Percentiles rank a stretch among this genome's conserved stretches.
These are phyloP conservation scores for Ichneumoninae sp. DNA, from an alignment of 2,888 invertebrate species.

Conservation along the genomic window DNA sequence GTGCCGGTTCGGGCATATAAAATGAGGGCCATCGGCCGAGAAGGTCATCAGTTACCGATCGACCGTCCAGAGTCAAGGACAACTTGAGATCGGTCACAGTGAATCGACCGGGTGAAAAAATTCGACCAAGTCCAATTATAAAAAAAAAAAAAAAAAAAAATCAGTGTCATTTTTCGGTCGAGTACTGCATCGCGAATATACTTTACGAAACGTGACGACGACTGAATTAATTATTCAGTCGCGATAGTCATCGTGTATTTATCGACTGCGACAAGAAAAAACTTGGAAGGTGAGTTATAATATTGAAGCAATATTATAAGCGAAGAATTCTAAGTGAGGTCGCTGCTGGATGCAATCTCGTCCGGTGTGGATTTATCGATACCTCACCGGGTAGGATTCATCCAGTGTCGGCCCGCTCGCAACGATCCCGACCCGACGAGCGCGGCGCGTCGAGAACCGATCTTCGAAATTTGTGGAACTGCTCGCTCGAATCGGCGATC, in stretches of 20 bases:
- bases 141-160: not conserved
- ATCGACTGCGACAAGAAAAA: not conserved
- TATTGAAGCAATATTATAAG: slow-evolving; percentile 2
- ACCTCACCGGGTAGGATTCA: slow-evolving; percentile 84
- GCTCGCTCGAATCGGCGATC: not conserved
- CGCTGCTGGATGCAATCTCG: slow-evolving; percentile 78
- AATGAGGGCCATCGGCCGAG: slow-evolving; percentile 49
- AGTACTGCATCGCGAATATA: not conserved
- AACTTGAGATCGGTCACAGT: slow-evolving; percentile 10
- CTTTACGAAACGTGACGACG: not conserved
- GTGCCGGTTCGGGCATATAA: slow-evolving; percentile 65
- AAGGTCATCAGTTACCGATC: slow-evolving; percentile 70
- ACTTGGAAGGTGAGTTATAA: slow-evolving; percentile 4
- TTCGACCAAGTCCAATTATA: not conserved
- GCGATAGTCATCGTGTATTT: not conserved
- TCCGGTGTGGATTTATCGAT: slow-evolving; percentile 74
- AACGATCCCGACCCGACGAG: slow-evolving; percentile 33
- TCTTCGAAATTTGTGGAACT: not conserved
- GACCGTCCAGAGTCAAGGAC: slow-evolving; percentile 56
- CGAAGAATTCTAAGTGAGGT: slow-evolving; percentile 47
- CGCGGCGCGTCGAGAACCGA: not conserved
- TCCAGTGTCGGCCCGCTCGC: slow-evolving; percentile 75
- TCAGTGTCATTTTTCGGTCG: slow-evolving; percentile 25
- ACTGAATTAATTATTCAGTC: not conserved
- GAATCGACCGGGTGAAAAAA: not conserved